Base-by-base conservation (phyloP, 2,797 vertebrate genomes). In the Malurus splendens region DNA sequence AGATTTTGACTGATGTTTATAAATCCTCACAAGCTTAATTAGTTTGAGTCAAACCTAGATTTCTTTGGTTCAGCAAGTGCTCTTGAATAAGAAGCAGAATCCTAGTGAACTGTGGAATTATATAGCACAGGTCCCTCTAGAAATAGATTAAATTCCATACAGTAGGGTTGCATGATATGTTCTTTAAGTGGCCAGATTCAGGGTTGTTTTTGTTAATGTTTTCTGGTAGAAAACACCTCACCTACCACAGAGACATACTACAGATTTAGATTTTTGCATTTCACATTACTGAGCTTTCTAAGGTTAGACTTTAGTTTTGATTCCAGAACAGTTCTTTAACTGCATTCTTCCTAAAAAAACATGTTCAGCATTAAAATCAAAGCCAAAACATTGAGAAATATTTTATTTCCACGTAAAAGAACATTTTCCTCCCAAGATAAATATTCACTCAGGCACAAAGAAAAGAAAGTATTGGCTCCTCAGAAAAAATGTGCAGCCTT, bases 11-110 rank as follows among this genome's bases (percentile, higher is more conserved):
- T 68, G 66, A 57, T 84, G 64, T 87, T 89, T 81, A 77, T 91
- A 93, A 94, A 93, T 87, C 82, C 82, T 90, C 77, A 67, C 74
- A 89, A 94, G 83, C 44, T 89, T 91, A 76, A 93, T 90, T 92
- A 92, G 75, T 79, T 82, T 70, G 71, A 92, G 61, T 56, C 71
- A 91, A 91, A 54, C 42, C 42, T 80, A 86, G 50, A 74, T 73
- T 84, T 91, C 64, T 86, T 61, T 82, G 65, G 54, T 92, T 93
- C 68, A 81, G 36, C 51, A 30, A 87, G 11, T 41, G 66, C 65
- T 90, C 75, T 80, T 89, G 47, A 77, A 85, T 67, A 91, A 85
- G 61, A 85, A 93, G 39, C 38, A 89, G 68, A 90, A 90, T 87
- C 33, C 38, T 71, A 67, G 47, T 61, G 82, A 90, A 71, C 75